A percentile compares a stretch with the other conserved stretches of the same genome.
Evolutionary conservation across 1,140 invertebrate genomes (phyloP).

Genomic region (Zaprionus lachaisei): DNA sequence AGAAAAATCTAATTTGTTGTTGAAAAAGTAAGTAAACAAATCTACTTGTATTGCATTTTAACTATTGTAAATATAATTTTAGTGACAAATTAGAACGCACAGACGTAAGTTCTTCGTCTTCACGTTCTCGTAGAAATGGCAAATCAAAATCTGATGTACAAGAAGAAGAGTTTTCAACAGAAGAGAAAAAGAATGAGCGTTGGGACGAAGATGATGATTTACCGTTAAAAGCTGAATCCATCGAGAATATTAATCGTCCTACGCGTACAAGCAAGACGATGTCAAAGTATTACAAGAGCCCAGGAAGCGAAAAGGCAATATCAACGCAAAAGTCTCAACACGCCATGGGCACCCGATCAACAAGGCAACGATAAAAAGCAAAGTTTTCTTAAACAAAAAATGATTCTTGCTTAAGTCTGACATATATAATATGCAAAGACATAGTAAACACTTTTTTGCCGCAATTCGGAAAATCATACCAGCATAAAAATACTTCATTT

Average conservation of each 20-base stretch:
- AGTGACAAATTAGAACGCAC: slow-evolving; percentile 67
- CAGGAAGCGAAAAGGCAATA: slow-evolving; percentile 37
- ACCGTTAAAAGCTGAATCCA: slow-evolving; percentile 58
- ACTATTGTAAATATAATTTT: slow-evolving; percentile 14
- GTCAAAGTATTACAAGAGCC: slow-evolving; percentile 80
- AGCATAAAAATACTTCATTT: slow-evolving; percentile 23
- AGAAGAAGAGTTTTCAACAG: slow-evolving; percentile 52
- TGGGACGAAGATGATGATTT: slow-evolving; percentile 75
- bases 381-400: not conserved
- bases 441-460: slow-evolving; percentile 29
- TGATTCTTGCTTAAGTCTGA: not conserved
- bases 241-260: slow-evolving; percentile 53
- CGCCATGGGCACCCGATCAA: slow-evolving; percentile 69
- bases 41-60: not conserved
- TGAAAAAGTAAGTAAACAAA: slow-evolving; percentile 60
- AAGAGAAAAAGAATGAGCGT: slow-evolving; percentile 55
- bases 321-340: slow-evolving; percentile 59
- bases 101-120: slow-evolving; percentile 69
- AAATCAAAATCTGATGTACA: slow-evolving; percentile 52
- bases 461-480: slow-evolving; percentile 21
- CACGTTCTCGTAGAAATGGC: slow-evolving; percentile 56
- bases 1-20: slow-evolving; percentile 39
- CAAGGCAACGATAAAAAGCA: slow-evolving; percentile 55
- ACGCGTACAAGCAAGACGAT: slow-evolving; percentile 74
- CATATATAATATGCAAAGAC: slow-evolving; percentile 48